A percentile compares a stretch with the other conserved stretches of the same genome.
Conservation (phyloP, 2,888 invertebrate species). For the Stenotaenia linearis region DNA sequence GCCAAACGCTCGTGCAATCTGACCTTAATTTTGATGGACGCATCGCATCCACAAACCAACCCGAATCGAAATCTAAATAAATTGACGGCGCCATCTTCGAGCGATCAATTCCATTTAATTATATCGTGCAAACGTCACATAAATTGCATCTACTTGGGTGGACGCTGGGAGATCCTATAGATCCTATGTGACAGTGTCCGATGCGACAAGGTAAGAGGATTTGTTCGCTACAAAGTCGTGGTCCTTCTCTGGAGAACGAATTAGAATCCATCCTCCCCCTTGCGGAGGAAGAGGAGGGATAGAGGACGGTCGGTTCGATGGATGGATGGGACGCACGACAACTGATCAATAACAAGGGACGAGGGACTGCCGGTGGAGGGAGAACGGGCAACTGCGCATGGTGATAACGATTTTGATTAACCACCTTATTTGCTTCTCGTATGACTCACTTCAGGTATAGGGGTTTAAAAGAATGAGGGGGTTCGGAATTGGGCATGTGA, state of each 20-base stretch:
- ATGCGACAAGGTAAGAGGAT: conserved; percentile 26
- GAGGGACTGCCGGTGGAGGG: not conserved
- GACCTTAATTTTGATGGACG: conserved; percentile 21
- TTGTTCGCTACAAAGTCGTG: conserved; percentile 16
- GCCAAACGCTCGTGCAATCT: conserved; percentile 11
- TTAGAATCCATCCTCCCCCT: not conserved
- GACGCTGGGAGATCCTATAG: not conserved
- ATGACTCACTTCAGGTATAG: conserved; percentile 27
- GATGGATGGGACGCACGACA: conserved; percentile 17
- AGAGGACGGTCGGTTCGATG: not conserved
- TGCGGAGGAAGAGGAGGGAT: not conserved
- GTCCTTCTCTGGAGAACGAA: conserved; percentile 15
- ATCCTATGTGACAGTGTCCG: conserved; percentile 7
- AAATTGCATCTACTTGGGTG: not conserved
- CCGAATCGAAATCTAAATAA: not conserved
- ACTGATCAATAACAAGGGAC: not conserved
- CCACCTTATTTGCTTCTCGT: conserved; percentile 30
- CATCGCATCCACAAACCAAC: not conserved
- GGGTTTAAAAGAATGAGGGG: not conserved
- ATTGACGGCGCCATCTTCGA: not conserved
- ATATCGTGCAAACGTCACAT: not conserved
- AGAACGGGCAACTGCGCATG: conserved; percentile 26
- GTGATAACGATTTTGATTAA: conserved; percentile 33
- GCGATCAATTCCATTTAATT: conserved; percentile 4
- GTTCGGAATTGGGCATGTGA: not conserved